These are phyloP conservation scores for Thereuonema tuberculata DNA, from an alignment of 1,140 invertebrate species.

Conservation along the genomic window DNA sequence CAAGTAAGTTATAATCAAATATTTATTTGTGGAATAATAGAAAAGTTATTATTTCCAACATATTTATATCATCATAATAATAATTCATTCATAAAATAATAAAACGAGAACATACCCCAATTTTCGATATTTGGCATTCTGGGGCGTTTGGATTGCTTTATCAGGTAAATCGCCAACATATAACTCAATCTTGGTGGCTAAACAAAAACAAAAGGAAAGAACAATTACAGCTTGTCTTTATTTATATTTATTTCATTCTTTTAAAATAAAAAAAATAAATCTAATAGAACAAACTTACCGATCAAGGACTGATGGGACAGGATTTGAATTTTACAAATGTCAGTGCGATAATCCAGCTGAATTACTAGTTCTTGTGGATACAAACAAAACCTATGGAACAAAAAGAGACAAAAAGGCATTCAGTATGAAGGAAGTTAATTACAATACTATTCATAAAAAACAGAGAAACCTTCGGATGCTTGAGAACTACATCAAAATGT, in stretches of 20 bases:
- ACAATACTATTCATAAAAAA: no score
- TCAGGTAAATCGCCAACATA: conserved; percentile 35
- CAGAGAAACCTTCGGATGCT: no score
- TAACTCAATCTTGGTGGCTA: conserved; percentile 36
- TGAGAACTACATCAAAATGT: no score
- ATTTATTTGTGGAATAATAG: not conserved
- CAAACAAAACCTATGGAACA: conserved; percentile 43
- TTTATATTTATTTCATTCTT: not conserved
- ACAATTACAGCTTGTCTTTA: not conserved
- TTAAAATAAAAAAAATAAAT: not conserved
- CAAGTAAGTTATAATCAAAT: not conserved
- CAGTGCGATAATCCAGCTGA: conserved; percentile 53
- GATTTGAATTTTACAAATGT: conserved; percentile 72
- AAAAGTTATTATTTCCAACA: no score
- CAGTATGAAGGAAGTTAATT: no score
- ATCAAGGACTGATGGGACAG: conserved; percentile 83
- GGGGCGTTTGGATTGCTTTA: conserved; percentile 1
- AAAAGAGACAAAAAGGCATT: conserved; percentile 23
- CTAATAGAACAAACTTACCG: conserved; percentile 45
- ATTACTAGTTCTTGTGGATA: conserved; percentile 83
- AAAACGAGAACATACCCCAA: conserved; percentile 27
- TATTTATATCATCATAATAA: no score
- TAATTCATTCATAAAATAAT: no score
- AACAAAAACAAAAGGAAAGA: conserved; percentile 12
- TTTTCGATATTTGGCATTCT: conserved; percentile 33